Conservation (phyloP, 2,888 invertebrate species). For the Euclidia mi region DNA sequence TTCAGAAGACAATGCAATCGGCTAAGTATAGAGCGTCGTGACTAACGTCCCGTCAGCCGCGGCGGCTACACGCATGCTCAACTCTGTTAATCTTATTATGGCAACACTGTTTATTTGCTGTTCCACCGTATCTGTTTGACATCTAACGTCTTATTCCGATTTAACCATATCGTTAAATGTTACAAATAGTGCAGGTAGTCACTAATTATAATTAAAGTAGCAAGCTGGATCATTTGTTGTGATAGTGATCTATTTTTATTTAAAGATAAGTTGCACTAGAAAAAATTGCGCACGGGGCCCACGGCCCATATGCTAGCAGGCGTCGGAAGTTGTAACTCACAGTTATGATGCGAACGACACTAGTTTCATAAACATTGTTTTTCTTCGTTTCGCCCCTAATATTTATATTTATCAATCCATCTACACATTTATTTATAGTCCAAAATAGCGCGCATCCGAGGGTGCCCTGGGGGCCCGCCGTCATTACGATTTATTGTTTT, state of each 20-base stretch:
- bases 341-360: conserved; percentile 90
- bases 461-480: conserved; percentile 84
- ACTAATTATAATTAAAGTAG: not conserved
- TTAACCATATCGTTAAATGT: conserved; percentile 55
- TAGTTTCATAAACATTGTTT: conserved; percentile 90
- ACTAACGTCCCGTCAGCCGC: conserved; percentile 83
- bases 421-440: conserved; percentile 90
- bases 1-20: conserved; percentile 89
- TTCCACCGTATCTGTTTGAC: conserved; percentile 82
- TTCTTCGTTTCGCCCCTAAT: conserved; percentile 90
- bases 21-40: conserved; percentile 86
- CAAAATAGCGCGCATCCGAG: conserved; percentile 88
- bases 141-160: conserved; percentile 73
- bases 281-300: conserved; percentile 85
- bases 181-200: too few species aligned
- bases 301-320: conserved; percentile 85
- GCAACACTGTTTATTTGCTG: conserved; percentile 85
- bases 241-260: conserved; percentile 71
- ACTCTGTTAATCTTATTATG: conserved; percentile 88
- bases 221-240: conserved; percentile 37
- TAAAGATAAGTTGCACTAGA: conserved; percentile 63
- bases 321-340: conserved; percentile 90
- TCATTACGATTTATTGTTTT: conserved; percentile 89
- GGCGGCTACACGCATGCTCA: conserved; percentile 73
- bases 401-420: conserved; percentile 90